Evolutionary conservation across 2,888 invertebrate genomes (phyloP), one percentile per base, ranked within the genome.

Genomic region (Drosophila aldrichi): DNA sequence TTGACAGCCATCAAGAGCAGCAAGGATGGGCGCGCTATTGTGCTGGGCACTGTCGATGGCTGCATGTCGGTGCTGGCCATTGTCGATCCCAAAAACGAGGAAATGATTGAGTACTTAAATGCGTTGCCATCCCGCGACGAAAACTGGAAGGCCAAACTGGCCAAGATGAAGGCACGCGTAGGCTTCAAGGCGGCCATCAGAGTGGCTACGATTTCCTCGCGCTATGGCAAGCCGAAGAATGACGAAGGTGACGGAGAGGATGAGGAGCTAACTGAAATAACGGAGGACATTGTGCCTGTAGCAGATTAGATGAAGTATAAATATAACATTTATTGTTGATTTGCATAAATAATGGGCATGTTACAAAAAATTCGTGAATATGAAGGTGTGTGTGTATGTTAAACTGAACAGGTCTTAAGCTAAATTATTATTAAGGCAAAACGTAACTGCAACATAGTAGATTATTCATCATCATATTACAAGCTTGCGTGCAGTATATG

Each of bases 31-130:
- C 95, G 95, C 77, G 96, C 96, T 22, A 94, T 98, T 40, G 97
- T 98, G 1, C 94, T 98, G 57, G 98, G 98, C 0, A 98, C 98
- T 0, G 96, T 98, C 1, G 98, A 99, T 90, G 98, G 98, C 7
- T 98, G 98, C 91, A 95, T 98, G 62, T 97, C 98, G 0, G 96
- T 98, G n/a, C 94, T 98, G 64, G 96, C 97, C 16, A 95, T 96
- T 72, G 96, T 95, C 0, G 97, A 97, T 93, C 95, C 95, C 0
- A 93, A 94, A 12, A 96, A 96, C 83, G 93, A 94, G 29, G 95
- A 95, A 85, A 95, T 95, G 94, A 70, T 94, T 73, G 94, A 95
- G 46, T 96, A 95, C 91, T 92, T 96, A 25, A 93, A 94, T 55
- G 93, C 94, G 66, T 94, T 96, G 90, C 96, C 96, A 0, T 96